These are phyloP conservation scores for Acanthosepion esculentum DNA, from an alignment of 2,888 invertebrate species.

Conservation along the genomic window DNA sequence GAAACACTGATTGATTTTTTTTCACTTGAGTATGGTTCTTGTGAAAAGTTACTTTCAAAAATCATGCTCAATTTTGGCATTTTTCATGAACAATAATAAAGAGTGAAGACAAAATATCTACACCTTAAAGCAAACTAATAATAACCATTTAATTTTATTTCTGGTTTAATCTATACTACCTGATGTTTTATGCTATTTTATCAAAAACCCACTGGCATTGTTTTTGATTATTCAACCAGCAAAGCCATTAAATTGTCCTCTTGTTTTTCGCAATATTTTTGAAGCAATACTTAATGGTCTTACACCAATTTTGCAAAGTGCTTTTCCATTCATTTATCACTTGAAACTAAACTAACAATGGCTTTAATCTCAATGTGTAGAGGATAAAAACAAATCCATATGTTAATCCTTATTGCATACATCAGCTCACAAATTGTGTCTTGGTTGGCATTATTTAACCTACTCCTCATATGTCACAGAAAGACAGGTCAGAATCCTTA, in stretches of 20 bases:
- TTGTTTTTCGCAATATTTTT: no score
- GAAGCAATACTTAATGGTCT: not conserved
- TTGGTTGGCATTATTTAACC: not conserved
- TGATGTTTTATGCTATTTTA: not conserved
- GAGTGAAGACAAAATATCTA: not conserved
- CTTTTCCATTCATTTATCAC: not conserved
- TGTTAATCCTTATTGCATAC: not conserved
- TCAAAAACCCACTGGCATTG: not conserved
- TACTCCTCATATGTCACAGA: not conserved
- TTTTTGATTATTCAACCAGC: not conserved
- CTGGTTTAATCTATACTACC: not conserved
- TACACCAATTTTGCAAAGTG: not conserved
- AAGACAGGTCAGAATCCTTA: not conserved
- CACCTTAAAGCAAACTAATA: not conserved
- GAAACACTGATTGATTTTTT: no score
- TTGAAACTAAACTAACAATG: not conserved
- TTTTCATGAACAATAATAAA: not conserved
- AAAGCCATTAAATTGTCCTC: not conserved
- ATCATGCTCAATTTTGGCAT: not conserved
- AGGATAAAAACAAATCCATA: not conserved
- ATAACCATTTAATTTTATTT: not conserved
- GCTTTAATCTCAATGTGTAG: not conserved
- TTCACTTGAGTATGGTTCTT: not conserved
- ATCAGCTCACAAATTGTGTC: no score
- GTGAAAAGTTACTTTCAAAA: not conserved